Base-by-base conservation (phyloP, 1,140 invertebrate species). In the Temnothorax curvispinosus region DNA sequence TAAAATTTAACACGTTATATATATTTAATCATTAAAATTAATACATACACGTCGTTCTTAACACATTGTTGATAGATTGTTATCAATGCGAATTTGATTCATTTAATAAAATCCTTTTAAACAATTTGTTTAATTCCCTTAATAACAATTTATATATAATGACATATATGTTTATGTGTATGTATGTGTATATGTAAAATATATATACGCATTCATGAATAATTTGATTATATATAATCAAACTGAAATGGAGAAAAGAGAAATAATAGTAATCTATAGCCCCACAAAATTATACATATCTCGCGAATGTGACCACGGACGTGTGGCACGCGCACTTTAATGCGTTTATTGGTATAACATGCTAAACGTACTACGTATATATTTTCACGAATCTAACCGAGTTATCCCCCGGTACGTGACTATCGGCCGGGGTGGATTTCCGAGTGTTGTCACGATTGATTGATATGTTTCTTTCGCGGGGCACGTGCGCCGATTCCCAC, bases 391-490 rank as follows among this genome's bases (percentile, higher is more conserved):
- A 44, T 27, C 27, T 72, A 47, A 82, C 41, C 58, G 35, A 78
- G 47, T 85, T 78, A 56, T 67, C 54, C 60, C 32, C 60, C 32
- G 38, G 32, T 69, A 82, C 62, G 62, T 78, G 75, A 89, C 84
- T 58, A 81, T 41, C 15, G 15, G 13, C 15, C 11, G 18, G 32
- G 62, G 35, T 54, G 41, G 13, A 47, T 76, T 52, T 76, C 44
- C 27, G 67, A n/a, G 15, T 56, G 52, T 89, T 86, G 86, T 52
- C 44, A 35, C 62, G 75, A 89, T 87, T 89, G 88, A 90, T 89
- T 65, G 76, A 89, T 87, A 67, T 60, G 75, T 65, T 77, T 50
- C 44, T 41, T 54, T n/a, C 44, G n/a, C 27, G 21, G 6, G 18
- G n/a, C 41, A 47, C 56, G 76, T 75, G 56, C 52, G 41, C n/a